A percentile compares a stretch with the other conserved stretches of the same genome.
These are phyloP conservation scores for Pelecanoides urinatrix DNA, from an alignment of 2,113 vertebrate genomes.

Conservation along the genomic window DNA sequence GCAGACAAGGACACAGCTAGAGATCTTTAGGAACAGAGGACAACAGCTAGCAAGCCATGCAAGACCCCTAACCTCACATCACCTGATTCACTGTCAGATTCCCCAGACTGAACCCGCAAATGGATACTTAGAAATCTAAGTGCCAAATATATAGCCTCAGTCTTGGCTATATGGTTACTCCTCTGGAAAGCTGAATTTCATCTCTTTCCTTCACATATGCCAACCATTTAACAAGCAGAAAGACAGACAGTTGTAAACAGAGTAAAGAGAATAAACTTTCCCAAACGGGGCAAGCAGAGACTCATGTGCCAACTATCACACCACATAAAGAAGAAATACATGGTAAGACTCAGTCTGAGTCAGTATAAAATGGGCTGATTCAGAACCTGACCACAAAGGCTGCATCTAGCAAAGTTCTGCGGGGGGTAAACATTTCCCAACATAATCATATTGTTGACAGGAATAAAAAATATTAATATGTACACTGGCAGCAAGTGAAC, in stretches of 20 bases:
- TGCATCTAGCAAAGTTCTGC: not conserved
- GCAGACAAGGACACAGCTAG: not conserved
- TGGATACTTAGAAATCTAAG: not conserved
- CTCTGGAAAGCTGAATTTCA: not conserved
- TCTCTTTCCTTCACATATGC: not conserved
- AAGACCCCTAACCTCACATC: not conserved
- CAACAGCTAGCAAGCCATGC: not conserved
- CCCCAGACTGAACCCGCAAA: not conserved
- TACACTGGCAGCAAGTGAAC: not conserved
- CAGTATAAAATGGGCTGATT: conserved; percentile 27
- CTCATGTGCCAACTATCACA: conserved; percentile 7
- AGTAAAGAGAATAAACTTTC: not conserved
- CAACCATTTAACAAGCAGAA: conserved; percentile 15
- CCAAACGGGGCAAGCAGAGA: not conserved
- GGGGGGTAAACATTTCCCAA: conserved; percentile 17
- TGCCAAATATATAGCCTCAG: not conserved
- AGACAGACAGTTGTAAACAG: not conserved
- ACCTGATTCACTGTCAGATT: not conserved
- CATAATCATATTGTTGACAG: not conserved
- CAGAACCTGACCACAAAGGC: not conserved
- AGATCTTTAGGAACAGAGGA: not conserved
- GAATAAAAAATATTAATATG: not conserved
- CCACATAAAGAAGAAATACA: conserved; percentile 51
- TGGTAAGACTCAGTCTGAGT: not conserved
- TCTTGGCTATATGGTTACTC: not conserved